Percentiles rank a stretch among this genome's conserved stretches.
phyloP scores from a whole-genome alignment of 2,113 vertebrate species.

The Tringa solitaria region DNA sequence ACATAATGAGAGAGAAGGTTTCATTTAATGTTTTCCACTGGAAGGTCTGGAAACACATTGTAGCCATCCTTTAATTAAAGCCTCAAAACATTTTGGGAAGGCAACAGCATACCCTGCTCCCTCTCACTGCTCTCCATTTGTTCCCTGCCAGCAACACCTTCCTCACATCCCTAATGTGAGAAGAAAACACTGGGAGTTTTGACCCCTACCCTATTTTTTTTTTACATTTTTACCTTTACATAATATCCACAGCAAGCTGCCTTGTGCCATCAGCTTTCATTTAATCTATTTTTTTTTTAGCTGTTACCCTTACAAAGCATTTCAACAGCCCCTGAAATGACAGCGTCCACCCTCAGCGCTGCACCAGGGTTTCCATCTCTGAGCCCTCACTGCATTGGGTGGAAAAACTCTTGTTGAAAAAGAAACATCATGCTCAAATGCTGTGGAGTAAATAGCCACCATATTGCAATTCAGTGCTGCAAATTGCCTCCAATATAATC shows the following conservation, averaged over 20 bases:
- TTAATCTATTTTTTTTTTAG: not conserved
- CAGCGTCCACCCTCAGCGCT: not conserved
- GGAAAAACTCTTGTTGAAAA: not conserved
- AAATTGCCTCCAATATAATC: not conserved
- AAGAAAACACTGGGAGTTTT: not conserved
- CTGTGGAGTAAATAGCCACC: not conserved
- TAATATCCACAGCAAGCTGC: not conserved
- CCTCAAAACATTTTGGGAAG: not conserved
- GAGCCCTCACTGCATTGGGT: rapidly evolving
- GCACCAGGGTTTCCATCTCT: rapidly evolving
- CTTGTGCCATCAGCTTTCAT: not conserved
- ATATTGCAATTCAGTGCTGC: not conserved
- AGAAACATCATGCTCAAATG: not conserved
- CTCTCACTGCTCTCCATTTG: not conserved
- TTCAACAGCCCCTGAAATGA: not conserved
- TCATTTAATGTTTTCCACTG: not conserved
- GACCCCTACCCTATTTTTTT: not conserved
- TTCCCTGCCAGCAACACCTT: not conserved
- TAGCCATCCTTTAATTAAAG: not conserved
- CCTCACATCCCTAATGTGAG: not conserved
- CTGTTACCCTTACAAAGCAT: not conserved
- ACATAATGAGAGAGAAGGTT: not conserved
- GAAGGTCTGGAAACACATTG: not conserved
- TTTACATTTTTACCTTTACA: not conserved
- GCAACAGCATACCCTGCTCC: not conserved